Conservation (phyloP, 2,113 vertebrate genomes). For the Nettapus auritus region DNA sequence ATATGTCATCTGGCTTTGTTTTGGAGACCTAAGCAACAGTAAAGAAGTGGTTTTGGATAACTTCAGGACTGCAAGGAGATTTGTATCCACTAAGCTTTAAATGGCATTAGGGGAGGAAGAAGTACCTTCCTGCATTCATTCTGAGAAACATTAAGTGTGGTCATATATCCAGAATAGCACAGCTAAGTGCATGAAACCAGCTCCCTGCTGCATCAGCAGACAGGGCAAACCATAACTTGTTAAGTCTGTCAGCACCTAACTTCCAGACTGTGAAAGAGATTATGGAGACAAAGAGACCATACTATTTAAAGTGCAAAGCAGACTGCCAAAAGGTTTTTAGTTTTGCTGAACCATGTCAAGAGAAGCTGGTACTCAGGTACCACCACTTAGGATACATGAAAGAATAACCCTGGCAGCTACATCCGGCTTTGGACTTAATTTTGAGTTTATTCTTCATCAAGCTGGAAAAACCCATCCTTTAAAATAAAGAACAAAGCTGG, state of each 20-base stretch:
- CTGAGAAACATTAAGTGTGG: not conserved
- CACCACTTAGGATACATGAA: not conserved
- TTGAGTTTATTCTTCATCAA: not conserved
- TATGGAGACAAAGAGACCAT: not conserved
- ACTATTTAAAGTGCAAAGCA: not conserved
- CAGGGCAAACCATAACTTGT: not conserved
- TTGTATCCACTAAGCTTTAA: not conserved
- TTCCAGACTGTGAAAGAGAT: not conserved
- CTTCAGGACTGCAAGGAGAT: not conserved
- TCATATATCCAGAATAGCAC: not conserved
- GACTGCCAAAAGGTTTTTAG: not conserved
- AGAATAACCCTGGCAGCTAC: not conserved
- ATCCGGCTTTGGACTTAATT: not conserved
- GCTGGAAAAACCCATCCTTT: not conserved
- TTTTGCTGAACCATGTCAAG: not conserved
- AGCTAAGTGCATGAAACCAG: not conserved
- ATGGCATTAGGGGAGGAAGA: not conserved
- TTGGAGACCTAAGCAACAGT: not conserved
- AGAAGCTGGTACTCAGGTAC: not conserved
- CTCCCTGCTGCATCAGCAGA: not conserved
- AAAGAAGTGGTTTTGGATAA: not conserved
- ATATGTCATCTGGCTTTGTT: conserved; percentile 9
- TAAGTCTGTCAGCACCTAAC: not conserved
- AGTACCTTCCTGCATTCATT: not conserved
- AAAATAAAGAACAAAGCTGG: not conserved